Evolutionary conservation across 2,113 vertebrate species (phyloP), one percentile per base, ranked within the genome.

Genomic region (Epinephelus moara): DNA sequence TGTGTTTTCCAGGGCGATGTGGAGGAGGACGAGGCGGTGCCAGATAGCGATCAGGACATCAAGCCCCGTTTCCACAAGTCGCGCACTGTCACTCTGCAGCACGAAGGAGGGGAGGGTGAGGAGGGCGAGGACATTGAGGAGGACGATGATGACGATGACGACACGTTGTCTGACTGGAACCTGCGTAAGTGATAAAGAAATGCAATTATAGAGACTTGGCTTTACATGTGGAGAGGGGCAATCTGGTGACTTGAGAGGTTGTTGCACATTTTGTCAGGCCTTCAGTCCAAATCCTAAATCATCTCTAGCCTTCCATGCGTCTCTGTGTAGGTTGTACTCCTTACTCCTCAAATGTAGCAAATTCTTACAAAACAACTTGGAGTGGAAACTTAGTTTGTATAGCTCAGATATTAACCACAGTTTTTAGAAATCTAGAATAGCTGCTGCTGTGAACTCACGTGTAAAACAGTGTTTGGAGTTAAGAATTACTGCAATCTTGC

Each of bases 31-130:
- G 98, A 98, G 82, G 97, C 96, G 0, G 95, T 98, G 0, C 98
- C 98, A 0, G 98, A 99, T 92, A 98, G 97, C 0, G 98, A 99
- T 67, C 98, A 99, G 93, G 98, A 99, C 94, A 99, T 99, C 85
- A 99, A 99, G 70, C 98, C 98, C 0, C 97, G 98, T 2, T 99
- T 99, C 93, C 98, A 99, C 90, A 99, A 98, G 89, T 99, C 98
- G 0, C 97, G 98, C 69, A 99, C 98, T 0, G 97, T 99, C 85
- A 99, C 98, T 0, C 92, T 99, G 90, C 97, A 97, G 88, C 98
- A 99, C 0, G 98, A 98, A 92, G 98, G 97, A 0, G 96, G 96
- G 3, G 95, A 96, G 23, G 93, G 94, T 0, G 97, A 97, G 7
- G 96, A 96, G 70, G 95, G 94, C 0, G 97, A 98, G 30, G 97